These are phyloP conservation scores for Melangyna quadrimaculata DNA, from an alignment of 2,888 invertebrate species.

Conservation along the genomic window DNA sequence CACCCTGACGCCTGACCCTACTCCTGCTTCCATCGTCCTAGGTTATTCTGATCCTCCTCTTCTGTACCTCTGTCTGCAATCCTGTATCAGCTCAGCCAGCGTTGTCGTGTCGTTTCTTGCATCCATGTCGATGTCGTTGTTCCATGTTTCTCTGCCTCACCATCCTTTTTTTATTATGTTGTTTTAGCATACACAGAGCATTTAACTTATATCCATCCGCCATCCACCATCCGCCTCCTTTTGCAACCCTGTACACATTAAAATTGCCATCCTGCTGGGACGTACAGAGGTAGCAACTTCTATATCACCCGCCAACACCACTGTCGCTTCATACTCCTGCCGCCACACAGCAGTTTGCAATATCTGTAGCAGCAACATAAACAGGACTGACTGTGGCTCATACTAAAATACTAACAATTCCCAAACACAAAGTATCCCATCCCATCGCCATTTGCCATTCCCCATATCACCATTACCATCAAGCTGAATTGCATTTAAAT, in stretches of 20 bases:
- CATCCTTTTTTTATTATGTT: conserved; percentile 62
- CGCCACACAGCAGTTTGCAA: conserved; percentile 28
- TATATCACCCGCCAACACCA: not conserved
- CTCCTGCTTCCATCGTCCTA: conserved; percentile 3
- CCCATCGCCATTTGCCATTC: not conserved
- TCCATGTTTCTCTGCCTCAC: not conserved
- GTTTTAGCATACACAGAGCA: conserved; percentile 42
- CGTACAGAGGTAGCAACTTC: not conserved
- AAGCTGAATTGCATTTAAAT: conserved; percentile 48
- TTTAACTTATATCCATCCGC: conserved; percentile 51
- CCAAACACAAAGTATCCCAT: conserved; percentile 19
- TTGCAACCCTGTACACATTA: conserved; percentile 15
- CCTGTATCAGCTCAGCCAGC: not conserved
- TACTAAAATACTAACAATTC: conserved; percentile 57
- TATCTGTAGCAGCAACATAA: conserved; percentile 57
- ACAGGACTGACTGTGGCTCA: conserved; percentile 53
- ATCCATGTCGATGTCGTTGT: conserved; percentile 2
- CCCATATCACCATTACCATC: conserved; percentile 44
- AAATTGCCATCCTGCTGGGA: conserved; percentile 1
- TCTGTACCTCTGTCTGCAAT: not conserved
- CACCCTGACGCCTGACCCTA: not conserved
- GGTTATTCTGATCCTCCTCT: conserved; percentile 26
- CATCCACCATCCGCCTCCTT: conserved; percentile 1
- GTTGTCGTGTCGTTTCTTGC: not conserved
- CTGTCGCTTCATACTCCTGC: not conserved